Conservation (phyloP, 2,888 invertebrate genomes). For the Leptinotarsa rubiginosa region DNA sequence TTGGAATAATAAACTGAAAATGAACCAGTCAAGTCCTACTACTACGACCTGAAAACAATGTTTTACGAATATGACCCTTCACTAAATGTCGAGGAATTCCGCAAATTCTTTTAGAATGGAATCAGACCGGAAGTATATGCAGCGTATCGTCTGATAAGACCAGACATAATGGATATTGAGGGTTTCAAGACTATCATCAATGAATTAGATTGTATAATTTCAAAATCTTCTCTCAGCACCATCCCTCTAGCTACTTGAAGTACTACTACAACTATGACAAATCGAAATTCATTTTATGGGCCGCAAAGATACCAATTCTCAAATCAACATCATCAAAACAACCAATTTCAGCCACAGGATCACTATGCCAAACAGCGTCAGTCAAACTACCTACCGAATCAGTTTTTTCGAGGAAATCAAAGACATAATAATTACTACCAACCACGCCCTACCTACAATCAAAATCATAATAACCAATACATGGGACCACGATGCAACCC, state of each 20-base stretch:
- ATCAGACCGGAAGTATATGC: conserved; percentile 13
- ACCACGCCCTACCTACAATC: neutral
- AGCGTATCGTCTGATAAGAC: conserved; percentile 8
- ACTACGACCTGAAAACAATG: no score
- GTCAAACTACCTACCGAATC: neutral
- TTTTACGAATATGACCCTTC: no score
- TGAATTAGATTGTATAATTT: no score
- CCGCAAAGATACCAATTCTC: neutral
- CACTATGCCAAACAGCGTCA: neutral
- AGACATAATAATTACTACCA: neutral
- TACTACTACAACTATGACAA: neutral
- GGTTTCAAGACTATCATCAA: conserved; percentile 5
- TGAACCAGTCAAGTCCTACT: no score
- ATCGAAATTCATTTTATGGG: neutral
- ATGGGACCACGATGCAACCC: neutral
- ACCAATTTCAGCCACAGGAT: neutral
- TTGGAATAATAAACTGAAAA: no score
- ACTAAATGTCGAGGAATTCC: no score
- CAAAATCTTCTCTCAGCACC: neutral
- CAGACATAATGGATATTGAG: conserved; percentile 12
- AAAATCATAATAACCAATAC: neutral
- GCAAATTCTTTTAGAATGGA: no score
- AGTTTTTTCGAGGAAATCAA: neutral
- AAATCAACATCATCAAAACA: neutral
- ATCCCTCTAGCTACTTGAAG: neutral